Percentiles rank a stretch among this genome's conserved stretches.
phyloP scores from a whole-genome alignment of 2,888 invertebrate species.

The Phrixothrix hirtus region DNA sequence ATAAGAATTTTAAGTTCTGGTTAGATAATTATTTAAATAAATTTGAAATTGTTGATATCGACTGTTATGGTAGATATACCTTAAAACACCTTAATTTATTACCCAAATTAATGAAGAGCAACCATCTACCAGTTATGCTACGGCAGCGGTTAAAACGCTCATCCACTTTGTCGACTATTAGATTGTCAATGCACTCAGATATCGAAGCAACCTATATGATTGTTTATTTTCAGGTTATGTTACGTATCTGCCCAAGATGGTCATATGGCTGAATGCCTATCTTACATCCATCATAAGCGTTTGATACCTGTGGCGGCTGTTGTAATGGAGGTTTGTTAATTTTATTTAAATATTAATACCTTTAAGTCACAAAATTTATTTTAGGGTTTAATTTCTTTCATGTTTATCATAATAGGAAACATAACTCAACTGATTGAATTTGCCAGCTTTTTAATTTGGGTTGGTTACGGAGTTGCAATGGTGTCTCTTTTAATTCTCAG shows the following conservation, averaged over 20 bases:
- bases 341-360: constrained; percentile 1
- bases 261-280: constrained; percentile 77
- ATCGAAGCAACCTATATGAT: background rate
- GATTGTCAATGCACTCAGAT: too few species aligned
- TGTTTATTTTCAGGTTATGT: constrained; percentile 65
- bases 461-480: constrained; percentile 84
- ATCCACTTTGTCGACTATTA: too few species aligned
- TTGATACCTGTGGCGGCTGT: constrained; percentile 83
- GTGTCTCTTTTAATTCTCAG: constrained; percentile 74
- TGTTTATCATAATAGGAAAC: constrained; percentile 74
- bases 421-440: constrained; percentile 80
- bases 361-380: constrained; percentile 41
- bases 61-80: too few species aligned
- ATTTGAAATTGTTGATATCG: too few species aligned
- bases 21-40: too few species aligned
- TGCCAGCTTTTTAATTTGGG: constrained; percentile 86
- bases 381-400: constrained; percentile 68
- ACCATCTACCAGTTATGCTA: too few species aligned
- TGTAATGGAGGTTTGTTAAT: constrained; percentile 68
- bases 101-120: too few species aligned
- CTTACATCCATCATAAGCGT: constrained; percentile 73
- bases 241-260: constrained; percentile 82
- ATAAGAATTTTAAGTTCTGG: too few species aligned
- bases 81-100: too few species aligned
- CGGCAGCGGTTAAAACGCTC: too few species aligned